phyloP scores from a whole-genome alignment of 2,113 vertebrate species.

The Turdus rufiventris region DNA sequence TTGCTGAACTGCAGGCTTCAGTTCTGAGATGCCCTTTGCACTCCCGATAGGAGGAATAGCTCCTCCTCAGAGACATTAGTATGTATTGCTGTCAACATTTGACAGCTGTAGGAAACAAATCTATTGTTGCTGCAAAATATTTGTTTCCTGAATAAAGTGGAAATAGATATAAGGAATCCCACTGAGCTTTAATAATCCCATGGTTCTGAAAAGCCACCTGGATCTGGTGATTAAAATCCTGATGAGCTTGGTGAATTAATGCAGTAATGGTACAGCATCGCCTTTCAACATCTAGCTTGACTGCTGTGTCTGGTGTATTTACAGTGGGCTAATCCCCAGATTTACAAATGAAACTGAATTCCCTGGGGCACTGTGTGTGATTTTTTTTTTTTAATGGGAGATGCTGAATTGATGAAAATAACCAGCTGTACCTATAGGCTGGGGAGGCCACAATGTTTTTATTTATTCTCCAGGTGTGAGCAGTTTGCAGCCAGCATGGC shows the following conservation, averaged over 20 bases:
- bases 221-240: not conserved
- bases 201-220: constrained; percentile 5
- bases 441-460: not conserved
- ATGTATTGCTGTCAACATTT: not conserved
- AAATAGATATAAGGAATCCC: not conserved
- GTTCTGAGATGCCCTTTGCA: not conserved
- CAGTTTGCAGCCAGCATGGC: not conserved
- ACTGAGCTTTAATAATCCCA: not conserved
- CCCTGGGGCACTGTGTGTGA: not conserved
- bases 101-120: not conserved
- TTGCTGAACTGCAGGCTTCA: not conserved
- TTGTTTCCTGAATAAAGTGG: not conserved
- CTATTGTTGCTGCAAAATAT: not conserved
- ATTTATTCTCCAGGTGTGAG: not conserved
- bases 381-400: not conserved
- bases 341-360: not conserved
- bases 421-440: not conserved
- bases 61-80: not conserved
- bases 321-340: not conserved
- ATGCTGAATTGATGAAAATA: not conserved
- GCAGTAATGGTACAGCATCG: not conserved
- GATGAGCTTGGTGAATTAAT: constrained; percentile 12
- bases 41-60: not conserved
- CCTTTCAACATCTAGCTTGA: not conserved
- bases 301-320: not conserved